Percentiles rank a stretch among this genome's conserved stretches.
Evolutionary conservation across 2,888 invertebrate species (phyloP).

Genomic region (Philereme transversata): DNA sequence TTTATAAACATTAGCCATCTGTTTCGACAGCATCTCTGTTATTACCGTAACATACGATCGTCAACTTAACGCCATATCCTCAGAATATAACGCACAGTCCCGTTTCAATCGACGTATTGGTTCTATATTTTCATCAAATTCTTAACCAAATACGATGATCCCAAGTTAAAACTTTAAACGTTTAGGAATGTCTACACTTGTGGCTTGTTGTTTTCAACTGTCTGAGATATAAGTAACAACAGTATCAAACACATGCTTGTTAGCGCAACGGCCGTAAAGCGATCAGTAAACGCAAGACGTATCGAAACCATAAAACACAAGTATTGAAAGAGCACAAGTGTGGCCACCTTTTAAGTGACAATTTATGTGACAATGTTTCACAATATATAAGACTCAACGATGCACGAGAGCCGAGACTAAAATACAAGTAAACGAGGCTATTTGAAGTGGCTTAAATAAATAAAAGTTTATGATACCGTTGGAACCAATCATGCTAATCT

Average conservation of each 20-base stretch:
- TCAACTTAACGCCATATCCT: slow-evolving; percentile 9
- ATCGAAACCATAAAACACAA: too few relatives aligned
- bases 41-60: slow-evolving; percentile 2
- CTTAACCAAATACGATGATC: slow-evolving; percentile 45
- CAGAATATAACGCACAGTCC: slow-evolving; percentile 8
- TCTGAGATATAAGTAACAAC: too few relatives aligned
- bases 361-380: slow-evolving; percentile 64
- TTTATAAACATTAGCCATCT: too few relatives aligned
- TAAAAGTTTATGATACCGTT: slow-evolving; percentile 48
- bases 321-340: too few relatives aligned
- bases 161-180: slow-evolving; percentile 43
- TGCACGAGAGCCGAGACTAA: slow-evolving; percentile 45
- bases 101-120: slow-evolving; percentile 16
- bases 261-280: too few relatives aligned
- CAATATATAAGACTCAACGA: slow-evolving; percentile 55
- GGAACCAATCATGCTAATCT: slow-evolving; percentile 37
- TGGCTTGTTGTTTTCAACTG: too few relatives aligned
- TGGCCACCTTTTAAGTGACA: slow-evolving; percentile 56
- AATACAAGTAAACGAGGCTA: slow-evolving; percentile 51
- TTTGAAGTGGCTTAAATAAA: slow-evolving; percentile 52
- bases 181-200: too few relatives aligned
- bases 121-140: slow-evolving; percentile 20
- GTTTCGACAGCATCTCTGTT: too few relatives aligned
- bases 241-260: too few relatives aligned
- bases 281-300: too few relatives aligned